Evolutionary conservation across 2,113 vertebrate species (phyloP).

Genomic region (Caracal caracal): DNA sequence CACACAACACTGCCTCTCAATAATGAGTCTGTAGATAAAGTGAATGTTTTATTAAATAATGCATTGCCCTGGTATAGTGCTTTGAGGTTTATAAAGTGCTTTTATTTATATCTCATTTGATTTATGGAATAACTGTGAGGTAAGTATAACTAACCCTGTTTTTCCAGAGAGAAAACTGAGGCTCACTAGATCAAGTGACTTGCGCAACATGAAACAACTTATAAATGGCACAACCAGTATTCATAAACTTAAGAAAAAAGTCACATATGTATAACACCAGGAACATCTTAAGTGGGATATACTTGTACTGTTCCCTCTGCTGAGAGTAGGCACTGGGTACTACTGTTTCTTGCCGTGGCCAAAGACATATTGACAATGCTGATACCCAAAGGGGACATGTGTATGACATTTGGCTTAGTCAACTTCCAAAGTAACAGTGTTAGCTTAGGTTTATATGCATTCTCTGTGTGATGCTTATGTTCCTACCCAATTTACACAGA

Average conservation of each 20-base stretch:
- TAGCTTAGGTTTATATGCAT: background rate
- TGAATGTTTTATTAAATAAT: conserved; percentile 25
- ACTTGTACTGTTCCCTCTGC: background rate
- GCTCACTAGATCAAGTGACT: background rate
- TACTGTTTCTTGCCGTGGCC: background rate
- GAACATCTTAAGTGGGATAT: background rate
- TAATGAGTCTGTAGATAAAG: background rate
- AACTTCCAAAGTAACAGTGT: background rate
- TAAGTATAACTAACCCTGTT: background rate
- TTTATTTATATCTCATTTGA: conserved; percentile 23
- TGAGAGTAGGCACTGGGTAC: fast-evolving
- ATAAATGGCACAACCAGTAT: background rate
- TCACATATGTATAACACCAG: background rate
- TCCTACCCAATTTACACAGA: background rate
- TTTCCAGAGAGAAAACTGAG: conserved; percentile 16
- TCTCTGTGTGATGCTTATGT: background rate
- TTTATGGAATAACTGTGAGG: background rate
- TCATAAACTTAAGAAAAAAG: background rate
- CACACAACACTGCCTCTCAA: background rate
- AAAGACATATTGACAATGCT: background rate
- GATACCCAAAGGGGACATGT: background rate
- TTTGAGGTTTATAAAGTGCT: conserved; percentile 43
- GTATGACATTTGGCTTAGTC: background rate
- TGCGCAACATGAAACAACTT: background rate
- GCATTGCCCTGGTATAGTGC: background rate